phyloP scores from a whole-genome alignment of 1,140 invertebrate genomes.

The Nomia melanderi region DNA sequence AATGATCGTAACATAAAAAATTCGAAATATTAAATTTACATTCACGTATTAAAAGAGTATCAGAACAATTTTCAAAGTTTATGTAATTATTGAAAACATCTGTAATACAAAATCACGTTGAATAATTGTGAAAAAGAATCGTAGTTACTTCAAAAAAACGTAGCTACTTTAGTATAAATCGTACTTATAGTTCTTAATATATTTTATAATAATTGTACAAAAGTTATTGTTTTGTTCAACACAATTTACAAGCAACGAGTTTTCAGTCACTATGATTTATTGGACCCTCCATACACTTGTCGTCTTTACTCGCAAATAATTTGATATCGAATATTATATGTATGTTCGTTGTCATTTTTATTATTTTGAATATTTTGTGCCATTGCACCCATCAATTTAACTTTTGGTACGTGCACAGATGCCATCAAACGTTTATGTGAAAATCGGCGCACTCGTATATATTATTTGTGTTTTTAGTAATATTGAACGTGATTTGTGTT shows the following conservation, averaged over 20 bases:
- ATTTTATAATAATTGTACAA: too few species aligned
- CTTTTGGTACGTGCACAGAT: constrained; percentile 54
- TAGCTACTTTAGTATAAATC: too few species aligned
- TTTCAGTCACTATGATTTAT: neutral
- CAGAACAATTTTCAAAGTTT: too few species aligned
- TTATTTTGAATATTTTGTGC: constrained; percentile 5
- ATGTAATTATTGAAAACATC: too few species aligned
- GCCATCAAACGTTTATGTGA: constrained; percentile 61
- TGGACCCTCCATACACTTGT: constrained; percentile 14
- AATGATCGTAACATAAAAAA: neutral
- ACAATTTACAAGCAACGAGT: neutral
- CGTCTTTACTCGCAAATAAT: neutral
- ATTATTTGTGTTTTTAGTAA: constrained; percentile 17
- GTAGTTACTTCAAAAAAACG: too few species aligned
- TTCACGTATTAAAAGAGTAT: neutral
- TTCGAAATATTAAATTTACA: neutral
- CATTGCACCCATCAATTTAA: constrained; percentile 11
- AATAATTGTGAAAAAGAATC: too few species aligned
- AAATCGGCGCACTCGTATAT: constrained; percentile 23
- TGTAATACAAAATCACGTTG: too few species aligned
- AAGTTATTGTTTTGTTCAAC: neutral
- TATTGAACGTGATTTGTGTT: too few species aligned
- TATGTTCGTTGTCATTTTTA: neutral
- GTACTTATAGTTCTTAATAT: too few species aligned
- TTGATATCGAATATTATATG: neutral